Percentiles rank a stretch among this genome's conserved stretches.
Conservation (phyloP, 2,113 vertebrate species). For the Xiphorhynchus elegans region DNA sequence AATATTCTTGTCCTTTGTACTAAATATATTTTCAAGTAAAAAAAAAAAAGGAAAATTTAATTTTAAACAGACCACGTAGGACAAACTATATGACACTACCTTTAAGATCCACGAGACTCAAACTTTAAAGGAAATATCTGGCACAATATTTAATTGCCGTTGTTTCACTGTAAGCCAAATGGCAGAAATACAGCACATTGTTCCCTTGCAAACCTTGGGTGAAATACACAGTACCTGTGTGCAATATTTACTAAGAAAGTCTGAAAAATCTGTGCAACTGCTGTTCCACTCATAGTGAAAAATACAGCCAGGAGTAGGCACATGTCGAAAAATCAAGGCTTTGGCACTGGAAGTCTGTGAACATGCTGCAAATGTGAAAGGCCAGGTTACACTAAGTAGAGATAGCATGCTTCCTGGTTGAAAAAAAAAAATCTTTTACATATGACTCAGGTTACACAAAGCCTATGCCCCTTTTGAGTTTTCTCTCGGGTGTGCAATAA, state of each 20-base stretch:
- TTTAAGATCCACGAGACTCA: background rate
- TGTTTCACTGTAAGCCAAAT: background rate
- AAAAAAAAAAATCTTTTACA: background rate
- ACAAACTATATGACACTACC: background rate
- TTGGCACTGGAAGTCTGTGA: background rate
- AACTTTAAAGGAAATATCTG: background rate
- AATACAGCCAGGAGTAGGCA: background rate
- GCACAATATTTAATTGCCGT: background rate
- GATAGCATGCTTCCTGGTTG: background rate
- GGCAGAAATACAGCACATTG: background rate
- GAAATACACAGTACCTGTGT: background rate
- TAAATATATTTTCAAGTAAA: background rate
- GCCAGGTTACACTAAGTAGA: background rate
- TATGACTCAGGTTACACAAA: background rate
- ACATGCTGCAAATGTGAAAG: background rate
- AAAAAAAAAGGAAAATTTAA: too few relatives aligned
- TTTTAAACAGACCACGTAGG: background rate
- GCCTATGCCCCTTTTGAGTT: background rate
- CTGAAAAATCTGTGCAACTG: background rate
- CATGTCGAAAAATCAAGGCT: background rate
- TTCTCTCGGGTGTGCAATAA: background rate
- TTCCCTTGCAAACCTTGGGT: background rate
- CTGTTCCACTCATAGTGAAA: background rate
- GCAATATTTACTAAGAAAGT: background rate
- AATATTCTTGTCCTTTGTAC: background rate